phyloP scores from a whole-genome alignment of 2,113 vertebrate genomes.

The Cercopithecus mona region DNA sequence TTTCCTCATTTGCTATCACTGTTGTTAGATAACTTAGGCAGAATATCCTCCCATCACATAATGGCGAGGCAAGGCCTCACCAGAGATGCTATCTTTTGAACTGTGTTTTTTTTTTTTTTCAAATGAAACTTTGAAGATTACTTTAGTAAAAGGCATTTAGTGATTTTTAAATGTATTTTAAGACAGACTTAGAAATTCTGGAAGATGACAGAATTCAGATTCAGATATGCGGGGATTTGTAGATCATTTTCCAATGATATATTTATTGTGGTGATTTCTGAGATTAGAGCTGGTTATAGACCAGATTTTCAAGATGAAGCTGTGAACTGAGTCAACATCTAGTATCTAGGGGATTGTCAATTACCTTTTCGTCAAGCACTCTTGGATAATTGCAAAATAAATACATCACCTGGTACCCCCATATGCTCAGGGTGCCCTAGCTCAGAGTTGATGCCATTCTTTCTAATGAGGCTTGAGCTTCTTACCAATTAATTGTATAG shows the following conservation, averaged over 20 bases:
- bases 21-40: background rate
- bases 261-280: slow-evolving; percentile 38
- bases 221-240: background rate
- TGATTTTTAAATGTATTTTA: background rate
- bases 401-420: slow-evolving; percentile 74
- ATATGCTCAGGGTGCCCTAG: slow-evolving; percentile 62
- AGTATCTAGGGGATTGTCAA: slow-evolving; percentile 38
- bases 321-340: slow-evolving; percentile 42
- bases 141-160: background rate
- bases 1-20: background rate
- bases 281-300: slow-evolving; percentile 1
- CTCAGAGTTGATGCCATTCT: slow-evolving; percentile 44
- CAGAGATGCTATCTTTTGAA: background rate
- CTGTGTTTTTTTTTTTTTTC: background rate
- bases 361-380: slow-evolving; percentile 51
- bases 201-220: background rate
- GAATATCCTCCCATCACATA: background rate
- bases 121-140: background rate
- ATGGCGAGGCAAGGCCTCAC: background rate
- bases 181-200: slow-evolving; percentile 22
- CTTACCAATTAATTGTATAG: slow-evolving; percentile 56
- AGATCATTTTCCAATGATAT: background rate
- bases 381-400: slow-evolving; percentile 70
- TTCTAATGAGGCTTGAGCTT: slow-evolving; percentile 40
- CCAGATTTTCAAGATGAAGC: slow-evolving; percentile 22